Evolutionary conservation across 2,888 invertebrate species (phyloP).

Genomic region (Halocaridina rubra): DNA sequence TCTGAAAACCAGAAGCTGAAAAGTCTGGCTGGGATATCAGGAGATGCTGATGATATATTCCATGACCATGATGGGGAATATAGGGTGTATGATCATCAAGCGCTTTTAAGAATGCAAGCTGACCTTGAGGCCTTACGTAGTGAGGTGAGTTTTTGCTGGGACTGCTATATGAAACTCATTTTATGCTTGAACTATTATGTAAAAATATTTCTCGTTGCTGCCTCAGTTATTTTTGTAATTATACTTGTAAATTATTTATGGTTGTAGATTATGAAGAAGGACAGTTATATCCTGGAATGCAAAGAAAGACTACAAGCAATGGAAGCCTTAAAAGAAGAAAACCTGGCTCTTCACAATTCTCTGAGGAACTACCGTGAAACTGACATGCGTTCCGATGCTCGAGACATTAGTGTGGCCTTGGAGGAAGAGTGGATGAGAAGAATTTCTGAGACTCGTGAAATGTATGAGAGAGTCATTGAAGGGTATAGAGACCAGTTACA

Average conservation of each 20-base stretch:
- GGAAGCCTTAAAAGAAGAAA: constrained; percentile 16
- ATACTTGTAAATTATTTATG: too few relatives aligned
- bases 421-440: constrained; percentile 56
- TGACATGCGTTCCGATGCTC: not conserved
- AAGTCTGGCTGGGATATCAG: constrained; percentile 31
- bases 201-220: too few relatives aligned
- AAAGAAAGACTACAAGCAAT: constrained; percentile 20
- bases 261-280: constrained; percentile 16
- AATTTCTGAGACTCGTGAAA: constrained; percentile 30
- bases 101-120: not conserved
- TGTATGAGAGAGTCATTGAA: constrained; percentile 50
- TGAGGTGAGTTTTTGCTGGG: constrained; percentile 9
- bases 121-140: constrained; percentile 10
- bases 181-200: too few relatives aligned
- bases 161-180: too few relatives aligned
- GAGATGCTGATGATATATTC: not conserved
- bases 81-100: not conserved
- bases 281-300: constrained; percentile 15
- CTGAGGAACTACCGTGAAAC: not conserved
- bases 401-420: not conserved
- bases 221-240: too few relatives aligned
- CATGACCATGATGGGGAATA: constrained; percentile 12
- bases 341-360: constrained; percentile 10
- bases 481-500: constrained; percentile 44
- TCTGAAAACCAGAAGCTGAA: constrained; percentile 50